Evolutionary conservation across 2,113 vertebrate species (phyloP).

Genomic region (Microtus oregoni): DNA sequence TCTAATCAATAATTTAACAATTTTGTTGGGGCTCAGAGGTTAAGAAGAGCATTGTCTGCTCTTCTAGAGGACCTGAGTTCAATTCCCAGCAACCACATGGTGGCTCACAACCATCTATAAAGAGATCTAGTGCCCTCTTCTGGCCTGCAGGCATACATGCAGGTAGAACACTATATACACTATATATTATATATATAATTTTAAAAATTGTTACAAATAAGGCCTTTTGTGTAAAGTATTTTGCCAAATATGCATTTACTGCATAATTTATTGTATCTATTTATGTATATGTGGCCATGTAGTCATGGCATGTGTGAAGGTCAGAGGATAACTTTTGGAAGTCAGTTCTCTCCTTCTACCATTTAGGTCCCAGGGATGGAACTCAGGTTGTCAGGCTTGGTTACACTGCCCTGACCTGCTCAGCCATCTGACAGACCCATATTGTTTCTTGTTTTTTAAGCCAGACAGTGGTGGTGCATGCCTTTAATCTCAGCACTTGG

Average conservation of each 20-base stretch:
- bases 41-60: too few species aligned
- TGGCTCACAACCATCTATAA: too few species aligned
- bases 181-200: too few species aligned
- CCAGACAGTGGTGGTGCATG: not conserved
- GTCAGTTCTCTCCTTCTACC: not conserved
- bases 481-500: not conserved
- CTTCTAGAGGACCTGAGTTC: too few species aligned
- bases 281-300: not conserved
- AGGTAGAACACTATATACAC: too few species aligned
- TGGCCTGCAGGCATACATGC: too few species aligned
- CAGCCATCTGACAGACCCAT: not conserved
- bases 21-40: not conserved
- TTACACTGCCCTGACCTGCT: not conserved
- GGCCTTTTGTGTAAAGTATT: conserved; percentile 51
- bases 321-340: not conserved
- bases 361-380: not conserved
- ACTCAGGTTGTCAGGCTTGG: not conserved
- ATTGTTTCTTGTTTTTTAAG: not conserved
- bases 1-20: conserved; percentile 67
- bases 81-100: too few species aligned
- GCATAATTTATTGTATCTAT: not conserved
- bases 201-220: not conserved
- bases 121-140: too few species aligned
- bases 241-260: conserved; percentile 65
- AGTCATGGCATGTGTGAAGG: not conserved